Evolutionary conservation across 30 jellyfish, hydroid and myxozoan species (phyloP).

Genomic region (Morbakka virulenta): DNA sequence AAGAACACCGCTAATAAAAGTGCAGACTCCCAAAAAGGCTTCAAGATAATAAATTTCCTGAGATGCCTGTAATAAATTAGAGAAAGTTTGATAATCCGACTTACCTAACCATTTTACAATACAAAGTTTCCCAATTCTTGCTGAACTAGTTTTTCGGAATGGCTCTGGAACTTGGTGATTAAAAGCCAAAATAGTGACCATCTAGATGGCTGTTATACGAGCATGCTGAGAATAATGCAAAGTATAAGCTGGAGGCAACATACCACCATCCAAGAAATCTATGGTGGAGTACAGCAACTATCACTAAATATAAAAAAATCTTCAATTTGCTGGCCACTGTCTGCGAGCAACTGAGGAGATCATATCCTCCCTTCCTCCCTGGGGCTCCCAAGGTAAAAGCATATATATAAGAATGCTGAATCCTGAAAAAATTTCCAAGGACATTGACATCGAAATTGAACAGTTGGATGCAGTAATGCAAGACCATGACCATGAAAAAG

Average conservation of each 20-base stretch:
- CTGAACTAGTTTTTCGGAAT: neutral
- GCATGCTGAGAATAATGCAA: neutral
- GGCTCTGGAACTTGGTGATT: neutral
- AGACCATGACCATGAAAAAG: too few species aligned
- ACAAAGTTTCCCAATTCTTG: neutral
- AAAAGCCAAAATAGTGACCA: neutral
- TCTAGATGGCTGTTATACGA: neutral
- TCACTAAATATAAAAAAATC: too few species aligned
- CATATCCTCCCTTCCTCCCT: too few species aligned
- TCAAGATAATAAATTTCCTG: neutral
- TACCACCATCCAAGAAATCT: neutral
- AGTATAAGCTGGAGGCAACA: neutral
- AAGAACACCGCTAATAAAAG: neutral
- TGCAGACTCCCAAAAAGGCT: neutral
- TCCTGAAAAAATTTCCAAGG: too few species aligned
- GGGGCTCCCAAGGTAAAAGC: too few species aligned
- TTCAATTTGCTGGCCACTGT: neutral
- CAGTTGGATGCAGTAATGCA: too few species aligned
- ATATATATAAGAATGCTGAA: too few species aligned
- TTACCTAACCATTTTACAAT: neutral
- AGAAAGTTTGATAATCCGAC: neutral
- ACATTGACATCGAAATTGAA: too few species aligned
- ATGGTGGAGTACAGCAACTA: too few species aligned
- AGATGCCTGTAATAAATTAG: neutral
- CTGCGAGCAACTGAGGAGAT: conserved; percentile 23